A percentile compares a stretch with the other conserved stretches of the same genome.
Conservation (phyloP, 2,797 vertebrate genomes). For the Huso huso region DNA sequence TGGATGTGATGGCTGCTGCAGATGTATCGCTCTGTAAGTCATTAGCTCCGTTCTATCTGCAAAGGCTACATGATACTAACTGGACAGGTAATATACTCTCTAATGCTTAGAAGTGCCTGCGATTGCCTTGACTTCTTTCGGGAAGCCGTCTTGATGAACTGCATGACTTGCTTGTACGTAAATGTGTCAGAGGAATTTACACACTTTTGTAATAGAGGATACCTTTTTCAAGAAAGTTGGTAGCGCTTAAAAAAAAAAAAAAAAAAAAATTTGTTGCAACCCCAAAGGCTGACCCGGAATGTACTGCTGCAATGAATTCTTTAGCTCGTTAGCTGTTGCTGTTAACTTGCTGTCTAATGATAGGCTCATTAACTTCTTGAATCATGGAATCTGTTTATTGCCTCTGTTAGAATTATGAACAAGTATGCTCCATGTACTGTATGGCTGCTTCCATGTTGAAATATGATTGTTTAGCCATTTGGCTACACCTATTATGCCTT, state of each 20-base stretch:
- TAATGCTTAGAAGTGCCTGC: neutral
- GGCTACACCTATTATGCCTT: too few relatives aligned
- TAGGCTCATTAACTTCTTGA: slow-evolving; percentile 50
- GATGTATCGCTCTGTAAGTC: slow-evolving; percentile 80
- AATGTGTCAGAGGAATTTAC: slow-evolving; percentile 50
- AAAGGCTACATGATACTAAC: slow-evolving; percentile 65
- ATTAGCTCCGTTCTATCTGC: slow-evolving; percentile 72
- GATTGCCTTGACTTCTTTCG: slow-evolving; percentile 1
- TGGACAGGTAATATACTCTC: slow-evolving; percentile 78
- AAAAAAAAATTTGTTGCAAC: neutral
- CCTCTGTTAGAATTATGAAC: slow-evolving; percentile 12
- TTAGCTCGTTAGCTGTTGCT: slow-evolving; percentile 60
- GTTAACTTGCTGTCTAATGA: slow-evolving; percentile 52
- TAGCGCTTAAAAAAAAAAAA: neutral
- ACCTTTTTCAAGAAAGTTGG: slow-evolving; percentile 30
- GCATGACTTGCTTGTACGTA: slow-evolving; percentile 48
- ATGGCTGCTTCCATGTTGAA: too few relatives aligned
- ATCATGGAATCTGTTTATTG: slow-evolving; percentile 24
- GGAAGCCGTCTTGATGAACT: slow-evolving; percentile 47
- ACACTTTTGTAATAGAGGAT: slow-evolving; percentile 54
- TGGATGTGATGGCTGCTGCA: slow-evolving; percentile 82
- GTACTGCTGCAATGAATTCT: slow-evolving; percentile 53
- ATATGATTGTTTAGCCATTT: too few relatives aligned
- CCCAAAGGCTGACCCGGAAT: slow-evolving; percentile 55
- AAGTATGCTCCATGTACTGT: too few relatives aligned